A percentile compares a stretch with the other conserved stretches of the same genome.
These are phyloP conservation scores for Chaetophractus vellerosus DNA, from an alignment of 2,797 vertebrate species.

Conservation along the genomic window DNA sequence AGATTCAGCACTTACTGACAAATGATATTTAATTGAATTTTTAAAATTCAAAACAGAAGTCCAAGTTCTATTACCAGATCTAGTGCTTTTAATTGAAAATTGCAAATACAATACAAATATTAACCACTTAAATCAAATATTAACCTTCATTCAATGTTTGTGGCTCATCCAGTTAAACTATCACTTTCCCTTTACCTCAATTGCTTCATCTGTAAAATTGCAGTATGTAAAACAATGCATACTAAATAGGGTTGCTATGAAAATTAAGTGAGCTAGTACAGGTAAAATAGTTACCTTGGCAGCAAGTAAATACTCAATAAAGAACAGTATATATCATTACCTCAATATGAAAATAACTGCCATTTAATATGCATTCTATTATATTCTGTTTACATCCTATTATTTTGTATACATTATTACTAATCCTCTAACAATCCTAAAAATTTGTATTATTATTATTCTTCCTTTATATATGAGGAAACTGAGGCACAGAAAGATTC, in stretches of 20 bases:
- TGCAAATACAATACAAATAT: neutral
- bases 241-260: neutral
- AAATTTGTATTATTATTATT: neutral
- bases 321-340: neutral
- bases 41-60: conserved; percentile 11
- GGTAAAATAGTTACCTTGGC: neutral
- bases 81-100: neutral
- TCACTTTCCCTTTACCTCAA: neutral
- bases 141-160: neutral
- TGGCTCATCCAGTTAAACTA: neutral
- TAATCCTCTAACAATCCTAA: neutral
- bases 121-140: neutral
- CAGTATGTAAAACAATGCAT: neutral
- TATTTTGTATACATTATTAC: neutral
- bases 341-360: neutral
- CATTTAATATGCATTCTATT: neutral
- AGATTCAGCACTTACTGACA: neutral
- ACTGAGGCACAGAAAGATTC: neutral
- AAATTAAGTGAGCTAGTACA: neutral
- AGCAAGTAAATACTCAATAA: neutral
- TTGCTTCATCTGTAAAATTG: conserved; percentile 10
- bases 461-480: neutral
- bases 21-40: neutral
- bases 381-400: neutral
- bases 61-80: neutral